Evolutionary conservation across 30 jellyfish, hydroid and myxozoan genomes (phyloP).

Genomic region (Sanderia malayensis): DNA sequence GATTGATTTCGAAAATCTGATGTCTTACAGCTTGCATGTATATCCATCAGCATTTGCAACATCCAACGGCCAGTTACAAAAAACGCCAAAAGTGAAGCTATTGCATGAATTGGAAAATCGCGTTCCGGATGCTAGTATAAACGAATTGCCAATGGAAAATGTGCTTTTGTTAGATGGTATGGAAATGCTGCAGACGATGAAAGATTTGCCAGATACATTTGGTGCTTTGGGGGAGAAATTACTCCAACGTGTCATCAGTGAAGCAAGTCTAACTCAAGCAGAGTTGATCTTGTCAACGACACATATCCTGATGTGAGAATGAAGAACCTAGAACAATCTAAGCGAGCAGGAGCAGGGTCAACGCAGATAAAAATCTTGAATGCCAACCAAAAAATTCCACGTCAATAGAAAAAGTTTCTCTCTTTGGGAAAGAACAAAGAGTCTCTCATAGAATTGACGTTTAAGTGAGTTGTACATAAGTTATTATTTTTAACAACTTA

Average conservation of each 20-base stretch:
- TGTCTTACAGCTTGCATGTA: background rate
- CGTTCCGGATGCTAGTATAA: too few species aligned
- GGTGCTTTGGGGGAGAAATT: too few species aligned
- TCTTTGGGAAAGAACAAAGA: background rate
- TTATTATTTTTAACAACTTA: too few species aligned
- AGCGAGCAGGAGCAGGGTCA: background rate
- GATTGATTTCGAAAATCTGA: background rate
- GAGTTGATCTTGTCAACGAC: background rate
- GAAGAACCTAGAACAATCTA: background rate
- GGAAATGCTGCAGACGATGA: too few species aligned
- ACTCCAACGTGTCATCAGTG: too few species aligned
- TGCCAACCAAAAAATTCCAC: background rate
- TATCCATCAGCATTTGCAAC: background rate
- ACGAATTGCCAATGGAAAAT: too few species aligned
- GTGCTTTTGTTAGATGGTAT: too few species aligned
- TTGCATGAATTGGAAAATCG: background rate
- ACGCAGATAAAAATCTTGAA: background rate
- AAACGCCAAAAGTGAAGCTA: background rate
- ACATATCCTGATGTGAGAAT: background rate
- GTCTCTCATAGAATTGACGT: background rate
- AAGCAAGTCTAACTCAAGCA: background rate
- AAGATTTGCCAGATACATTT: too few species aligned
- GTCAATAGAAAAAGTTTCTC: background rate
- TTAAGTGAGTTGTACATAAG: too few species aligned
- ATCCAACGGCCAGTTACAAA: background rate